Evolutionary conservation across 2,113 vertebrate species (phyloP).

Genomic region (Pachyramphus minor): DNA sequence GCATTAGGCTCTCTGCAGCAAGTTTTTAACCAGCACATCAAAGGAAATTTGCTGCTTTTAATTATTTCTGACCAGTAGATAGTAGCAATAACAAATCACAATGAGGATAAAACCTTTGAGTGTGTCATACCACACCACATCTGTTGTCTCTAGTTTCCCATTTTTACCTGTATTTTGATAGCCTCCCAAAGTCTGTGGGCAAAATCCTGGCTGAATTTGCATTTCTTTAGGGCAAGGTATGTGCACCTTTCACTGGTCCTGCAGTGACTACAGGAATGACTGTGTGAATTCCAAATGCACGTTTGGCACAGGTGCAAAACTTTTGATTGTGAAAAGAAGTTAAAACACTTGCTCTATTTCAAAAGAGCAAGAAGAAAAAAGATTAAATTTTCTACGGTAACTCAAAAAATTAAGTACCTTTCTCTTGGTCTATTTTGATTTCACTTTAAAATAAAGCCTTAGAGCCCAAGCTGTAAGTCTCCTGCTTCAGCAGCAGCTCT

Average conservation of each 20-base stretch:
- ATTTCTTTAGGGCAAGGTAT: background rate
- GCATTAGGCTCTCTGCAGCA: background rate
- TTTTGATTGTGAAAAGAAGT: background rate
- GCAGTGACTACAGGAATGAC: background rate
- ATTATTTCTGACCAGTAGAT: background rate
- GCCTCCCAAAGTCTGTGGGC: background rate
- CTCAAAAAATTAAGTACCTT: background rate
- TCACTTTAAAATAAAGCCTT: background rate
- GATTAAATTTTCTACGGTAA: background rate
- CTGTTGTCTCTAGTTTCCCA: background rate
- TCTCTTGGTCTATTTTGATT: background rate
- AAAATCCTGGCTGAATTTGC: background rate
- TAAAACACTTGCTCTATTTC: background rate
- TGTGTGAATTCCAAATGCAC: background rate
- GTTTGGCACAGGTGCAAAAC: background rate
- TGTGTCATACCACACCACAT: background rate
- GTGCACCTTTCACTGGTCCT: background rate
- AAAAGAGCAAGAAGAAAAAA: accelerated
- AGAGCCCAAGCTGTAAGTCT: background rate
- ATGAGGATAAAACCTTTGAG: background rate
- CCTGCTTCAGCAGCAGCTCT: background rate
- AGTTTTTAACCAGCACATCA: background rate
- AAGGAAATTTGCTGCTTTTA: background rate
- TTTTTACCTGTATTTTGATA: background rate
- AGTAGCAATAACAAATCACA: background rate